Conservation (phyloP, 92 coral and sea anemone genomes). For the Micromussa lordhowensis region DNA sequence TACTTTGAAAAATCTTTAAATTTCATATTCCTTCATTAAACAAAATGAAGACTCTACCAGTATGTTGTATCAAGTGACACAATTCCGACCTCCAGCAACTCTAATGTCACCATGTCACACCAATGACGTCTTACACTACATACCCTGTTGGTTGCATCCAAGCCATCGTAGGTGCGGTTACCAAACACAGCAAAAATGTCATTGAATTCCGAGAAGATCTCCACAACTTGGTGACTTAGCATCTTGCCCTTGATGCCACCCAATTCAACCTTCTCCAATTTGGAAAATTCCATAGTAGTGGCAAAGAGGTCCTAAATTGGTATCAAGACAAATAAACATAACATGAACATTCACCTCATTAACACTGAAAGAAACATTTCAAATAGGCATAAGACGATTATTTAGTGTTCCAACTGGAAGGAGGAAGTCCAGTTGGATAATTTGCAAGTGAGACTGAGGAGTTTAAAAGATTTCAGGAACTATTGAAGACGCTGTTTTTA, state of each 20-base stretch:
- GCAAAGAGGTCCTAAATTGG: slow-evolving; percentile 86
- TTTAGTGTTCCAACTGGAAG: neutral
- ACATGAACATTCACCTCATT: neutral
- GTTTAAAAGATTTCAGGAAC: neutral
- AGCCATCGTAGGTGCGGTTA: slow-evolving; percentile 94
- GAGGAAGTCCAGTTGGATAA: neutral
- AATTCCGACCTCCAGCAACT: neutral
- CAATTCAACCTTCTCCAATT: slow-evolving; percentile 96
- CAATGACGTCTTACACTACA: neutral
- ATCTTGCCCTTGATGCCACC: slow-evolving; percentile 99
- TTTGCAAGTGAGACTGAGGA: neutral
- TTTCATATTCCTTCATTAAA: no score
- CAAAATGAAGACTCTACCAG: no score
- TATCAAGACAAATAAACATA: neutral
- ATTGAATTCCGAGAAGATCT: slow-evolving; percentile 92
- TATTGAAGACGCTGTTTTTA: neutral
- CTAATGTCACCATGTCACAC: neutral
- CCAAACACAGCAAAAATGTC: slow-evolving; percentile 96
- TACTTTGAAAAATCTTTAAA: neutral
- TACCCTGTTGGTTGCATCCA: slow-evolving; percentile 97
- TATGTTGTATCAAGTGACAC: neutral
- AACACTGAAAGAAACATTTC: neutral
- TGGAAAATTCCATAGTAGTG: slow-evolving; percentile 97
- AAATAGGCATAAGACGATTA: neutral
- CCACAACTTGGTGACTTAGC: slow-evolving; percentile 98